Evolutionary conservation across 2,888 invertebrate genomes (phyloP).

Genomic region (Rugalucina vietnamica): DNA sequence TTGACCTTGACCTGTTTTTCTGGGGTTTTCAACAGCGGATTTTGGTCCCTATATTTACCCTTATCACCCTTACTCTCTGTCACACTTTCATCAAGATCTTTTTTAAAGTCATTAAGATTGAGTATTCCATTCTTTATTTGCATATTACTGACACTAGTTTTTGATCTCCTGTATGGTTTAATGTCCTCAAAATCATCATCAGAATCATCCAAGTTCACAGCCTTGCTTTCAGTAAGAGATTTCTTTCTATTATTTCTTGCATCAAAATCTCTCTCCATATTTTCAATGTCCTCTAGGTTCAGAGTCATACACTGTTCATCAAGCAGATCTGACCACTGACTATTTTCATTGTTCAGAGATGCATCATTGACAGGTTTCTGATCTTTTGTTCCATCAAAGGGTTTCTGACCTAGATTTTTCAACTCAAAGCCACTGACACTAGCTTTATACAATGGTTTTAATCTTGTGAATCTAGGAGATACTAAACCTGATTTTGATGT

Average conservation of each 20-base stretch:
- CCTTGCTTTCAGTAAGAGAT: not conserved
- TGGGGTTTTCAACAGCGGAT: not conserved
- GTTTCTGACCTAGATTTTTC: not conserved
- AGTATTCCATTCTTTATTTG: not conserved
- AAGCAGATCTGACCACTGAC: constrained; percentile 61
- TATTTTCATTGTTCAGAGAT: constrained; percentile 36
- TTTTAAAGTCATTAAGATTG: not conserved
- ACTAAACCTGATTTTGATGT: not conserved
- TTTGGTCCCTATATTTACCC: not conserved
- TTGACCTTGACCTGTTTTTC: not conserved
- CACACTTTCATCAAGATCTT: not conserved
- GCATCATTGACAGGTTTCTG: not conserved
- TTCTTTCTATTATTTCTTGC: not conserved
- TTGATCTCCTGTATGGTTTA: not conserved
- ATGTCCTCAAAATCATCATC: not conserved
- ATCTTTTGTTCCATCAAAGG: not conserved
- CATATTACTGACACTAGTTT: not conserved
- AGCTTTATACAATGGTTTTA: not conserved
- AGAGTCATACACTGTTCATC: constrained; percentile 54
- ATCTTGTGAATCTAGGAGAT: not conserved
- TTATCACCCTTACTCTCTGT: not conserved
- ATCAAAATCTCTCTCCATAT: constrained; percentile 32
- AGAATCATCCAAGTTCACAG: not conserved
- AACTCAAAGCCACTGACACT: not conserved
- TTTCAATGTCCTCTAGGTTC: constrained; percentile 46